These are phyloP conservation scores for Notothenia coriiceps DNA, from an alignment of 2,113 vertebrate species.

Conservation along the genomic window DNA sequence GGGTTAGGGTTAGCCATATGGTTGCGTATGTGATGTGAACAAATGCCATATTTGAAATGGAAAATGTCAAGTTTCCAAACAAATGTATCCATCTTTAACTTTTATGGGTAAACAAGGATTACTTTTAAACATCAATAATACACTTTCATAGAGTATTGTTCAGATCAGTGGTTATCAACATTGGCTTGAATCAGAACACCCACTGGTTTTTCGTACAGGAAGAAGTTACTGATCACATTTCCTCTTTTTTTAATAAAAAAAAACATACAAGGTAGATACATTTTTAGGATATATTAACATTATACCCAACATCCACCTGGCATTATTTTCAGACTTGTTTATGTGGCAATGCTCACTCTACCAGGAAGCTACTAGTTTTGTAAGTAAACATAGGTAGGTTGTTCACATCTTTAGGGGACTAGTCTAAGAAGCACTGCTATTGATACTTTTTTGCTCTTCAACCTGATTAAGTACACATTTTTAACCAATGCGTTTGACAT, in stretches of 20 bases:
- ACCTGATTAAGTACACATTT: too few relatives aligned
- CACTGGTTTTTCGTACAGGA: slow-evolving; percentile 16
- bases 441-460: too few relatives aligned
- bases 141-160: not conserved
- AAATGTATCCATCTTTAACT: not conserved
- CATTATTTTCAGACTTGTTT: not conserved
- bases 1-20: not conserved
- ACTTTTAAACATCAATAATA: not conserved
- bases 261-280: too few relatives aligned
- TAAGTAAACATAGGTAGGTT: not conserved
- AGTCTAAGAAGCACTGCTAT: too few relatives aligned
- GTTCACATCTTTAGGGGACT: not conserved
- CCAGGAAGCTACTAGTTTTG: not conserved
- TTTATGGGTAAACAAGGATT: not conserved
- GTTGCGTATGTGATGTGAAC: not conserved
- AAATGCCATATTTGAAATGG: not conserved
- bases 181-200: not conserved
- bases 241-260: too few relatives aligned
- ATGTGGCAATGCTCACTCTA: too few relatives aligned
- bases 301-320: not conserved
- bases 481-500: not conserved
- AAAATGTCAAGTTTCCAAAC: not conserved
- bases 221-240: not conserved
- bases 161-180: not conserved
- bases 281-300: not conserved